Percentiles rank a stretch among this genome's conserved stretches.
Conservation (phyloP, 2,797 vertebrate species). For the Gymnopithys bicolor region DNA sequence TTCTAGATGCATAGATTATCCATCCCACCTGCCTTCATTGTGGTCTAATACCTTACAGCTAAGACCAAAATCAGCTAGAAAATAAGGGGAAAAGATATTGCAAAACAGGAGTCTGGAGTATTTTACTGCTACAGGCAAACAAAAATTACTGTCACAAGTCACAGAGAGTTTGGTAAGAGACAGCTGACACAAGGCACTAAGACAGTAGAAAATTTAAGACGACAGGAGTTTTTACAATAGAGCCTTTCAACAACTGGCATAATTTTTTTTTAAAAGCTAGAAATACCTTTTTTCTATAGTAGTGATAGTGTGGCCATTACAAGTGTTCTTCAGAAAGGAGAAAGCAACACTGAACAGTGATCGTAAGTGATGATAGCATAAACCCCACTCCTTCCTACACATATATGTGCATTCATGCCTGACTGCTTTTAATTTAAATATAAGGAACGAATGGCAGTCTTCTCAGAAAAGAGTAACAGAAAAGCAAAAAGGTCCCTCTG, state of each 20-base stretch:
- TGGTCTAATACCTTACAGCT: not conserved
- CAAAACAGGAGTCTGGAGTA: not conserved
- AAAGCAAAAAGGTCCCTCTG: not conserved
- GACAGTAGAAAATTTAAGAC: not conserved
- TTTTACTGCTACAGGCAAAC: not conserved
- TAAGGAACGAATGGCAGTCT: not conserved
- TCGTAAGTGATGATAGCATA: not conserved
- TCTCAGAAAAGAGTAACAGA: not conserved
- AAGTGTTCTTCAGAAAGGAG: not conserved
- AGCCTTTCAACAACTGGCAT: not conserved
- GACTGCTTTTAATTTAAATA: slow-evolving; percentile 34
- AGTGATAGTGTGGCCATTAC: not conserved
- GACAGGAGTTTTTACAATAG: not conserved
- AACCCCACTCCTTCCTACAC: not conserved
- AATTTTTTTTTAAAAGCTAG: not conserved
- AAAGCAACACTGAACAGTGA: not conserved
- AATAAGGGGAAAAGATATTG: not conserved
- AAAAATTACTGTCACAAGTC: not conserved
- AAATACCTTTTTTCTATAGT: not conserved
- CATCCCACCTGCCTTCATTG: not conserved
- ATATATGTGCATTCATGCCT: not conserved
- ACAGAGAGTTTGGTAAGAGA: not conserved
- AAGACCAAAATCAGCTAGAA: not conserved
- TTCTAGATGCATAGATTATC: not conserved
- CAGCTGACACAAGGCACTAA: not conserved